Base-by-base conservation (phyloP, 2,888 invertebrate species). In the Heliothis peltigera region DNA sequence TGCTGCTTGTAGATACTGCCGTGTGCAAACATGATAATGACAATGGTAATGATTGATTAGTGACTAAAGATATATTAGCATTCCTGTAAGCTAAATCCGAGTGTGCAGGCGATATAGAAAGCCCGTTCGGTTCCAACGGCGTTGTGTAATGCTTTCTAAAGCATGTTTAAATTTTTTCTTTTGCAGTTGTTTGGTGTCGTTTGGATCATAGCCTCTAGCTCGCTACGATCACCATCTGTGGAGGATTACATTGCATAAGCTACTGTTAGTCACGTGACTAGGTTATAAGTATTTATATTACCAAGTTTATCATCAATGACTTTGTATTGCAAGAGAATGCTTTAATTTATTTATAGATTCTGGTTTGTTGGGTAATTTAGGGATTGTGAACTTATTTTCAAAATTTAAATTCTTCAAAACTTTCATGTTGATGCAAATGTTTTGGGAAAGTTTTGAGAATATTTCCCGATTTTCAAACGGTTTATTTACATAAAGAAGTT, bases 221-320 rank as follows among this genome's bases (percentile, higher is more conserved):
- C 95, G 92, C 95, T 95, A 95, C 94, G 95, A 93, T 95, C 95
- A 90, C 95, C 95, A 95, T 95, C 95, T 95, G 95, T 94, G 95
- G 89, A 94, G 90, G 93, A 93, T 94, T 93, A 94, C 91, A 94
- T 91, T 91, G 94, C 93, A 88, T 93, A 93, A 93, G 93, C 94
- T 89, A 89, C 83, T 74, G 89, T 93, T 92, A 92, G 89, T 91
- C 79, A 69, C 72, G 89, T 91, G 91, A 88, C 80, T 87, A 87
- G 73, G 81, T 83, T 63, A 79, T 69, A 64, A 75, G 64, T 71
- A 67, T 77, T 75, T 75, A 67, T 61, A 64, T 51, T 42, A 52
- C 25, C 65, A 77, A 77, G 59, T 53, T 69, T 52, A 77, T 64
- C 58, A 60, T 62, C 66, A 74, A 78, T 58, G 52, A 64, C 28